Percentiles rank a stretch among this genome's conserved stretches.
phyloP scores from a whole-genome alignment of 2,888 invertebrate genomes.

The Rhamnusium bicolor region DNA sequence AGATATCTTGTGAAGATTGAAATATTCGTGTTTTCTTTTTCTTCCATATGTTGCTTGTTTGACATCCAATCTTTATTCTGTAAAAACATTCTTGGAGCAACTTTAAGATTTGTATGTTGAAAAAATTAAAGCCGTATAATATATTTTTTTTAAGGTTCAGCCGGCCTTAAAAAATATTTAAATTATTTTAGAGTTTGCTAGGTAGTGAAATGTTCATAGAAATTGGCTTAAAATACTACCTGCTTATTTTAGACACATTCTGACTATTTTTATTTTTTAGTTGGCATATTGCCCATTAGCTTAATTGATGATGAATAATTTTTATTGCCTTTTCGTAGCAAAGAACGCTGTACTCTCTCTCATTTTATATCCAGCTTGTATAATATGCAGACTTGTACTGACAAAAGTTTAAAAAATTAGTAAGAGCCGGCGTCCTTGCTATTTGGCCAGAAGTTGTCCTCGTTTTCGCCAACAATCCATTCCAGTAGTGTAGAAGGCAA shows the following conservation, averaged over 20 bases:
- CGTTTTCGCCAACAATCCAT: constrained; percentile 18
- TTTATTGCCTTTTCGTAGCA: neutral
- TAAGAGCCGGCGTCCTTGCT: constrained; percentile 27
- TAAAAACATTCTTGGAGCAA: too few species aligned
- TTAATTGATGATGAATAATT: neutral
- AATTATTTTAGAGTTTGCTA: too few species aligned
- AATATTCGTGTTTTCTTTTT: too few species aligned
- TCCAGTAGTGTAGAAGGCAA: constrained; percentile 10
- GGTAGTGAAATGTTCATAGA: too few species aligned
- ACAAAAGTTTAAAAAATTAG: constrained; percentile 10
- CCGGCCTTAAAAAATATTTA: too few species aligned
- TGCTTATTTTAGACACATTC: neutral
- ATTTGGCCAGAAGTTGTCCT: constrained; percentile 34
- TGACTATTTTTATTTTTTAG: neutral
- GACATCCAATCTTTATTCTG: too few species aligned
- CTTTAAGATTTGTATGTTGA: too few species aligned
- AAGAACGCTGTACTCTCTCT: neutral
- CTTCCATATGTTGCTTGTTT: too few species aligned
- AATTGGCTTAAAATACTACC: neutral
- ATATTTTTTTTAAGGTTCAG: too few species aligned
- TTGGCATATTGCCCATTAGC: neutral
- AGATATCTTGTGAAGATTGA: too few species aligned
- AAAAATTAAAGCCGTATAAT: too few species aligned
- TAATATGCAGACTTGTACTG: neutral
- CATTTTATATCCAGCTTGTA: neutral